Evolutionary conservation across 2,113 vertebrate species (phyloP), one percentile per base, ranked within the genome.

Genomic region (Lycaon pictus): DNA sequence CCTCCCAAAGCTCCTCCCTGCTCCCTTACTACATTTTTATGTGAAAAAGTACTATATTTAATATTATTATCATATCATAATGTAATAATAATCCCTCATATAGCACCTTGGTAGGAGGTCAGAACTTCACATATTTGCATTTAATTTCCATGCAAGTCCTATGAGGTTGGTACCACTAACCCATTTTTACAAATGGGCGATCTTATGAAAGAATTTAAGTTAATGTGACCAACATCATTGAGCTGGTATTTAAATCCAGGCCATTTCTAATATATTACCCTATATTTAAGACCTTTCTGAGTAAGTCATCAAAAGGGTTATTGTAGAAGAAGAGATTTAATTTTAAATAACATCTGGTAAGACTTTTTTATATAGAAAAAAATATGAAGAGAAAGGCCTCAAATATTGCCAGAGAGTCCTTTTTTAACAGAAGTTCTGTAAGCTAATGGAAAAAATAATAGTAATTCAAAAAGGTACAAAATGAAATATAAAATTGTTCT

Each of bases 311-410:
- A 74, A 96, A 76, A 93, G 11, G 11, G 3, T 74, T 79, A 79
- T 53, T 63, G 56, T n/a, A 65, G 55, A 12, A 77, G 29, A 90
- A 88, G 15, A 3, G 6, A 63, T 19, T 5, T 56, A 71, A 84
- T 92, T 96, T 94, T 88, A 96, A 90, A 92, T 71, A 72, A 77
- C 5, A 93, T 74, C 35, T 91, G n/a, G 4, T 74, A 93, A 58
- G 13, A 5, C 23, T 80, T 43, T 43, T 91, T 62, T 84, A 65
- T 71, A 72, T 35, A 88, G 11, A 84, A 91, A 95, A 95, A 79
- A 88, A 20, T 62, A 69, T 27, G 19, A 93, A 76, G 20, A 20
- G 10, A 79, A 90, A 88, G 29, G 9, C 7, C 7, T 32, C 55
- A 95, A 32, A 51, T 90, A 19, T 87, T 62, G 56, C 23, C 3